Base-by-base conservation (phyloP, 2,888 invertebrate species). In the Bombylius major region DNA sequence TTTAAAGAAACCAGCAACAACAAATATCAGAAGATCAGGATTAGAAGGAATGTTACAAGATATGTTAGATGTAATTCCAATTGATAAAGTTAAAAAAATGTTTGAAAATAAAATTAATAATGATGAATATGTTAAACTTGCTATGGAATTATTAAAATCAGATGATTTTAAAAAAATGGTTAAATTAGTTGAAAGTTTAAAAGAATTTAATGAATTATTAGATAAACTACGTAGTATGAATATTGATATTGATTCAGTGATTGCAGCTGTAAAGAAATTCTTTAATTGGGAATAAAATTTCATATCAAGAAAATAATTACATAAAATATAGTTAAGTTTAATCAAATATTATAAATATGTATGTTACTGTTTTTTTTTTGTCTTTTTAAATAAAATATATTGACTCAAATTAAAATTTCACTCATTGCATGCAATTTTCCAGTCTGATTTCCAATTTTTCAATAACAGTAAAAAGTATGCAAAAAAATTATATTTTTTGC, bases 41-140 rank as follows among this genome's bases (percentile, higher is more conserved):
- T 39, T 57, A 3, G 36, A 49, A 47, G 57, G 50, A 45, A 53
- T 58, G 58, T 34, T 59, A n/a, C 6, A 47, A 32, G 58, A 59
- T 34, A 58, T 59, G 33, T 13, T 56, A 8, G 56, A 56, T 45
- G 39, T 56, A 34, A 5, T 58, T 4, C 56, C 56, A 44, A n/a
- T 56, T 34, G 56, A 58, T 1, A 32, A 52, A 53, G 36, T 56
- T 23, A 48, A 53, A 12, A 55, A 13, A 13, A 36, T 54, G 11
- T 53, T 54, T 8, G 45, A 54, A 4, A 46, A 58, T 8, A 58
- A 59, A 39, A 6, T 51, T 13, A 5, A 50, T 23, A 54, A 36
- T 34, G 59, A 59, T 50, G 51, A 59, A 49, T 57, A 57, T 50
- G 42, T 53, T 11, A 57, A 56, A 48, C 48, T 49, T 32, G 57